Evolutionary conservation across 37 sponge, comb jelly and placozoan species (phyloP), one percentile per base, ranked within the genome.

Genomic region (Haliclona indistincta): DNA sequence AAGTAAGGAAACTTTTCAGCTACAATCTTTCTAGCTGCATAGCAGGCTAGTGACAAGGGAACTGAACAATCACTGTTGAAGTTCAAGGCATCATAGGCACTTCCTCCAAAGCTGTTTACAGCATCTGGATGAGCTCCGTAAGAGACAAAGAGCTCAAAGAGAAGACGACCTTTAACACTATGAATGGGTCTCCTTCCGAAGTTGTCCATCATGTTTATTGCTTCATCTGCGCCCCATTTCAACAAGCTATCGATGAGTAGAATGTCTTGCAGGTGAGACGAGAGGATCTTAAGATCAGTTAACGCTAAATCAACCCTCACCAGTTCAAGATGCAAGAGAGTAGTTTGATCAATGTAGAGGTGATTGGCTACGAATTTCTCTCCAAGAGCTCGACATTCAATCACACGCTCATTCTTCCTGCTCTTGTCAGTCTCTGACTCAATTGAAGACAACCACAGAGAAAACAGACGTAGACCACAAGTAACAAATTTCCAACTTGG

Each of bases 161-260:
- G 25, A 4, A 17, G 30, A 28, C 36, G 30, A 64, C 36, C 4
- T 5, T 20, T 78, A 53, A 26, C 76, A 77, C 85, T 78, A 84
- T n/a, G n/a, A n/a, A n/a, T n/a, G n/a, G n/a, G n/a, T n/a, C 53
- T 49, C 17, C 53, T 20, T 49, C 53, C 13, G 53, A 49, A 49
- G n/a, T n/a, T n/a, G n/a, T n/a, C n/a, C n/a, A n/a, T n/a, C n/a
- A n/a, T n/a, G 42, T 68, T 68, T 3, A 39, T 22, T 38, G 42
- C 69, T 37, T 68, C 45, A 4, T 2, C 29, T 39, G 69, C 69
- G 3, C 43, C 43, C 69, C 69, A 68, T 2, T 29, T 4, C 69
- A 68, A 37, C 34, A 63, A 37, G 30, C 36, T 20, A 26, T 63
- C 64, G 3, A 63, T 20, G 4, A 63, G 64, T 3, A 34, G 35